phyloP scores from a whole-genome alignment of 2,797 vertebrate genomes.

The Vireo griseus region DNA sequence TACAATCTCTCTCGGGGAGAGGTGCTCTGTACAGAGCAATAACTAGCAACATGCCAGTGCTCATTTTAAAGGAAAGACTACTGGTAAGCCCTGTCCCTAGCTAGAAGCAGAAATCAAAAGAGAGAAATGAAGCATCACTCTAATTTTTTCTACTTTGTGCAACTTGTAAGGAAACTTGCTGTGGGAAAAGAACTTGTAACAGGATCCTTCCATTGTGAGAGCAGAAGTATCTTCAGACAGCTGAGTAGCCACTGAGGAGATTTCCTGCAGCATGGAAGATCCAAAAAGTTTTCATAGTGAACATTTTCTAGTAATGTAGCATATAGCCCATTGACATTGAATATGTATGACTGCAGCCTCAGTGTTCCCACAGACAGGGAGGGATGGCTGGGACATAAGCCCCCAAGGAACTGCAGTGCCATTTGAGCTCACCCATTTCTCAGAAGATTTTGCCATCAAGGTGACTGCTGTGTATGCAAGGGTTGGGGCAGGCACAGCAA shows the following conservation, averaged over 20 bases:
- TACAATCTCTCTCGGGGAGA: not conserved
- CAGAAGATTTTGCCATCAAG: not conserved
- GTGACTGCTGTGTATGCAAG: not conserved
- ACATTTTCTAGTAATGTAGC: not conserved
- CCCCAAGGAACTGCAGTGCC: not conserved
- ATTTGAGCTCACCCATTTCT: not conserved
- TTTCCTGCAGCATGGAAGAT: not conserved
- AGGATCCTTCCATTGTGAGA: not conserved
- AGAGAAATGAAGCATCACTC: not conserved
- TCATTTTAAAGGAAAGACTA: not conserved
- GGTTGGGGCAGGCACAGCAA: not conserved
- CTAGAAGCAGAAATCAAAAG: not conserved
- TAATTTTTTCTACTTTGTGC: not conserved
- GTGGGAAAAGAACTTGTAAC: not conserved
- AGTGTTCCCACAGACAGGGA: not conserved
- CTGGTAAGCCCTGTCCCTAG: not conserved
- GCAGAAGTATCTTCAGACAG: not conserved
- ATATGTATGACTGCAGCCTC: not conserved
- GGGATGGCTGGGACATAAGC: not conserved
- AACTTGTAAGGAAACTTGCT: not conserved
- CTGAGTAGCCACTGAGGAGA: accelerated
- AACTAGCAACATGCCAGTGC: not conserved
- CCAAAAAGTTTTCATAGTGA: not conserved
- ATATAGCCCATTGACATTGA: not conserved
- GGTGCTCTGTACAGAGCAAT: not conserved